Evolutionary conservation across 2,113 vertebrate genomes (phyloP).

Genomic region (Rhea americana): DNA sequence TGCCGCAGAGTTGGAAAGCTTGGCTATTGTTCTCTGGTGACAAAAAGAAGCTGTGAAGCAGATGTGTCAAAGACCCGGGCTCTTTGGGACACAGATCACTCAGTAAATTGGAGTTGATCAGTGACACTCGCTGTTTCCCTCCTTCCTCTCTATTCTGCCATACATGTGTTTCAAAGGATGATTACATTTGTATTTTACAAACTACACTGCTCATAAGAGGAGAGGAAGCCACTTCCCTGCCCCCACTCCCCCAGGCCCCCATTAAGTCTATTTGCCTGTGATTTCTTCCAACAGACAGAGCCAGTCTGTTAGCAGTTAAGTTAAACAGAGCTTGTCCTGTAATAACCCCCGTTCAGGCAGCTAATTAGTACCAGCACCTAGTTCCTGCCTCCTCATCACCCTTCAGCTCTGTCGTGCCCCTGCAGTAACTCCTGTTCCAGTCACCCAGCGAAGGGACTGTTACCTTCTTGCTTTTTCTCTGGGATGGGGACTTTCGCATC

Average conservation of each 20-base stretch:
- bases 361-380: slow-evolving; percentile 72
- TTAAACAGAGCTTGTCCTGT: slow-evolving; percentile 75
- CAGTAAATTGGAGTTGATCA: neutral
- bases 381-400: slow-evolving; percentile 19
- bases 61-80: neutral
- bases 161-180: slow-evolving; percentile 24
- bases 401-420: neutral
- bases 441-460: neutral
- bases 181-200: slow-evolving; percentile 58
- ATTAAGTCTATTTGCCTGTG: slow-evolving; percentile 61
- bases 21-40: slow-evolving; percentile 21
- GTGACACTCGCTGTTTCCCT: accelerated
- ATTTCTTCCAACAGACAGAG: slow-evolving; percentile 69
- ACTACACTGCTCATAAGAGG: slow-evolving; percentile 5
- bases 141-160: neutral
- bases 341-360: slow-evolving; percentile 66
- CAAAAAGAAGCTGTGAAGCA: slow-evolving; percentile 18
- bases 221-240: slow-evolving; percentile 47
- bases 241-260: slow-evolving; percentile 39
- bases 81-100: neutral
- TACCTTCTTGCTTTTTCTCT: neutral
- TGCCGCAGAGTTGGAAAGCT: neutral
- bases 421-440: neutral
- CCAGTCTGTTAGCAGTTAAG: slow-evolving; percentile 74
- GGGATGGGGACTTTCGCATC: neutral